Percentiles rank a stretch among this genome's conserved stretches.
Conservation (phyloP, 1,140 invertebrate genomes). For the Drosophila pectinifera region DNA sequence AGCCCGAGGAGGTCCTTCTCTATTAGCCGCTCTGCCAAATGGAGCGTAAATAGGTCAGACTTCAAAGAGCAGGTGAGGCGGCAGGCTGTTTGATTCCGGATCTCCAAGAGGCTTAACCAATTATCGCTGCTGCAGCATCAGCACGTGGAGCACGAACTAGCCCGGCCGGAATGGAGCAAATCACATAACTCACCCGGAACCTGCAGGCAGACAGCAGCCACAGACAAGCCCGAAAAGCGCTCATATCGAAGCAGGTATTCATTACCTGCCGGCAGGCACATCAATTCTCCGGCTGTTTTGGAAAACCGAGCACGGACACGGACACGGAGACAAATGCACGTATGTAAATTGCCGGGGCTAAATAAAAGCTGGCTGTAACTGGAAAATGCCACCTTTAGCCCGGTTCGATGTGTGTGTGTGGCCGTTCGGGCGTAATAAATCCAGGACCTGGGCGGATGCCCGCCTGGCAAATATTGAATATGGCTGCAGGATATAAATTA, state of each 20-base stretch:
- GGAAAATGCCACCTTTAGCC: constrained; percentile 38
- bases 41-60: constrained; percentile 21
- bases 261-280: constrained; percentile 69
- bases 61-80: background rate
- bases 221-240: constrained; percentile 35
- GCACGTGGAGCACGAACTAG: constrained; percentile 6
- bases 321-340: constrained; percentile 67
- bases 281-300: constrained; percentile 69
- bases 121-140: constrained; percentile 34
- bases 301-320: constrained; percentile 54
- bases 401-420: constrained; percentile 26
- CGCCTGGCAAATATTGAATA: constrained; percentile 79
- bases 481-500: constrained; percentile 80
- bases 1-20: constrained; percentile 1
- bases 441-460: constrained; percentile 42
- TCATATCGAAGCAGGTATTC: constrained; percentile 68
- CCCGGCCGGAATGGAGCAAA: background rate
- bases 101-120: constrained; percentile 12
- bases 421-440: constrained; percentile 56
- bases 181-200: constrained; percentile 20
- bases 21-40: constrained; percentile 30
- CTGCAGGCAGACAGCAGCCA: constrained; percentile 16
- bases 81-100: constrained; percentile 5
- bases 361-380: constrained; percentile 60
- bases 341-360: constrained; percentile 72